Evolutionary conservation across 2,888 invertebrate species (phyloP).

Genomic region (Carabus problematicus): DNA sequence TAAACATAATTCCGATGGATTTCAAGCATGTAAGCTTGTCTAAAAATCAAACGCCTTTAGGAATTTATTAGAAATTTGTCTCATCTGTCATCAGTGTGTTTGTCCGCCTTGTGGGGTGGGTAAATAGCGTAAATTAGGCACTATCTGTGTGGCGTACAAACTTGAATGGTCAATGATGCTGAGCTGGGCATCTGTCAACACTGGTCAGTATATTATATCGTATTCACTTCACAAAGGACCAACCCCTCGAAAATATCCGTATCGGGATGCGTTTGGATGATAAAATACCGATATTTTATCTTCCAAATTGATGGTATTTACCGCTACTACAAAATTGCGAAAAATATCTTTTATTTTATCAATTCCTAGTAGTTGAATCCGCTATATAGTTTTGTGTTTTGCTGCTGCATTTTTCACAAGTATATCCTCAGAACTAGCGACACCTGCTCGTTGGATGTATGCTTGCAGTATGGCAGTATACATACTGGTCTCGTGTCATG

Average conservation of each 20-base stretch:
- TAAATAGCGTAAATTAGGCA: background rate
- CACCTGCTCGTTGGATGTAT: background rate
- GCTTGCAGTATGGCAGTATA: background rate
- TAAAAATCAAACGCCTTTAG: conserved; percentile 10
- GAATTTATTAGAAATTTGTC: conserved; percentile 18
- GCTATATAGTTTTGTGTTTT: no score
- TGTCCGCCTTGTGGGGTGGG: conserved; percentile 33
- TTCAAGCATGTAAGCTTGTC: conserved; percentile 17
- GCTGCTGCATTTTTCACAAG: no score
- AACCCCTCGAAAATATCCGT: no score
- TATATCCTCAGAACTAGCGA: background rate
- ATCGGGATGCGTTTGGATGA: no score
- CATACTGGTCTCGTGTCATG: background rate
- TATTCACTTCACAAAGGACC: no score
- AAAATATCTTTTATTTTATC: no score
- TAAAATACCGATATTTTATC: no score
- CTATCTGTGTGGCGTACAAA: background rate
- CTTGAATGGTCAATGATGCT: background rate
- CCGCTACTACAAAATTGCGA: no score
- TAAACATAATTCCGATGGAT: background rate
- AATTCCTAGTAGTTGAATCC: no score
- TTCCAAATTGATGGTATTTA: no score
- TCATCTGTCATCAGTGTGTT: conserved; percentile 38
- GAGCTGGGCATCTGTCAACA: no score
- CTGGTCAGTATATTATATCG: no score